Base-by-base conservation (phyloP, 2,888 invertebrate genomes). In the Bombylius major region DNA sequence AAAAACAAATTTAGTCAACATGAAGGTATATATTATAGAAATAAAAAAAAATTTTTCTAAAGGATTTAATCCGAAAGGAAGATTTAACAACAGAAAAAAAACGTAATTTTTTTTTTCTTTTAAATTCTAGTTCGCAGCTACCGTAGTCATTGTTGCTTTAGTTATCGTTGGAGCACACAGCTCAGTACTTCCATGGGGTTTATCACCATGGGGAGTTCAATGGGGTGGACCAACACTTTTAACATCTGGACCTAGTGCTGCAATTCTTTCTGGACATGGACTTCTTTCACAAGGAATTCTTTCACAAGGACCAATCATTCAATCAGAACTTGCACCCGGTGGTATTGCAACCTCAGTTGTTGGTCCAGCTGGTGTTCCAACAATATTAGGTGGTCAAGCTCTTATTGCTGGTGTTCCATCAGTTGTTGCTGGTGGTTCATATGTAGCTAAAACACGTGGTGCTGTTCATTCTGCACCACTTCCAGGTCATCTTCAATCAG, bases 401-500 rank as follows among this genome's bases (percentile, higher is more conserved):
- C 1, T 36, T 7, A 36, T 36, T 36, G 34, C 34, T 31, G 12
- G 56, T 14, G 67, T 59, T 45, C 68, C 67, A 5, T 56, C 58
- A 53, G 58, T 60, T 39, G 59, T 61, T 51, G 67, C 66, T 4
- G 65, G 69, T 66, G 70, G 51, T 60, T 73, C 73, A 62, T 79
- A 78, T 64, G 77, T 79, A 52, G 79, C 79, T 56, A 78, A 79
- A 61, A 79, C 76, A 23, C 77, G 77, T 62, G 79, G 79, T 56
- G 75, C 79, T 47, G 68, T 79, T 8, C 79, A 79, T 62, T 72
- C 77, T 47, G 79, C 79, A 50, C 79, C 79, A 4, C 67, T 79
- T 62, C 77, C 78, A 51, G 77, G 78, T 65, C 79, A 79, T 60
- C 31, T 62, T n/a, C 70, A 72, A 62, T 73, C 73, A 32, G 73